Base-by-base conservation (phyloP, 2,113 vertebrate species). In the Rana temporaria region DNA sequence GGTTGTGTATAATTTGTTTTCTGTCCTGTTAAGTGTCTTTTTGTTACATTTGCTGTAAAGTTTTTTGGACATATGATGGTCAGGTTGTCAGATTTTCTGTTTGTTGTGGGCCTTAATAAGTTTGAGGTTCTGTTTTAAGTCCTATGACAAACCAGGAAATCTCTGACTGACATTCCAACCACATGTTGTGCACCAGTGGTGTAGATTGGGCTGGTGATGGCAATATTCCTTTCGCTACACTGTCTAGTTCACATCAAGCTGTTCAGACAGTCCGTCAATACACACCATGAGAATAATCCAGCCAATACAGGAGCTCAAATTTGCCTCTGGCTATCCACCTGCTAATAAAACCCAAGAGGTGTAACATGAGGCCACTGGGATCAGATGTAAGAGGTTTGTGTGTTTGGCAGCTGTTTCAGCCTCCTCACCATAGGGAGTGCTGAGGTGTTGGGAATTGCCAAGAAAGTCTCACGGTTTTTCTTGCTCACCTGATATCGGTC, bases 281-380 rank as follows among this genome's bases (percentile, higher is more conserved):
- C 16, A 66, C 64, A 24, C 34, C 42, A 9, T 15, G 38, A 19
- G 48, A 15, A 53, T 53, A 22, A 70, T 70, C 48, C 48, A 38
- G 48, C 26, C 42, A 26, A 26, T 70, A 70, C 38, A 26, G 15
- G 16, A 77, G 73, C 59, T 38, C 6, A 22, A 18, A 18, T 19
- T 16, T 77, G 74, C 38, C 38, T 9, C n/a, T 22, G 52, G 52
- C 63, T 6, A 66, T 34, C 42, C 77, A 79, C 77, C 77, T 79
- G 64, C 63, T 68, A 68, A 34, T 79, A 38, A 79, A 79, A 16
- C 20, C 26, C 24, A 15, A 12, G 60, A 62, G 63, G 63, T 52
- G 38, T 78, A 66, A 55, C 22, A 19, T n/a, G 22, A 65, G 42
- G 42, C 62, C 48, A 7, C 15, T 5, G 24, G 75, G 34, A 55